Evolutionary conservation across 92 coral and sea anemone species (phyloP).

Genomic region (Montipora capitata): DNA sequence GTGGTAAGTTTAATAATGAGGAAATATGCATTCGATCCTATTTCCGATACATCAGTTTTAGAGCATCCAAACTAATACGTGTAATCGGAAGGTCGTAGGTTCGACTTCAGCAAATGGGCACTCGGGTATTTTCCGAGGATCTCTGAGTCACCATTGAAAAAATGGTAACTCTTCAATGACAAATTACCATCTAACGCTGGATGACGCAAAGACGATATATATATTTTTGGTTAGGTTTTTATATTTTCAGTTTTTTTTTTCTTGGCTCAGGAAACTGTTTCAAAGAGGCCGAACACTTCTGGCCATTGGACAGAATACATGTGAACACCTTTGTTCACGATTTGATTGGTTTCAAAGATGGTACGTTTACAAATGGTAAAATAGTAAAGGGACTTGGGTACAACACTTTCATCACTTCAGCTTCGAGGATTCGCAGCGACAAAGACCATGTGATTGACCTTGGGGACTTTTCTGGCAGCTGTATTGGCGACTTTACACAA

Average conservation of each 20-base stretch:
- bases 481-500: constrained; percentile 68
- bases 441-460: constrained; percentile 36
- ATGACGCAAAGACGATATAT: no score
- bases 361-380: not conserved
- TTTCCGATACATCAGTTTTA: no score
- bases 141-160: no score
- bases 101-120: no score
- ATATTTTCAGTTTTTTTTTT: not conserved
- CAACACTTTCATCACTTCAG: constrained; percentile 40
- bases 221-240: no score
- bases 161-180: no score
- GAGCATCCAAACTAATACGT: no score
- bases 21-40: no score
- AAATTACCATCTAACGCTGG: no score
- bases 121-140: no score
- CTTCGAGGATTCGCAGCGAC: constrained; percentile 27
- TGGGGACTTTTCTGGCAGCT: constrained; percentile 77
- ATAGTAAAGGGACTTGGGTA: not conserved
- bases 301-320: constrained; percentile 86
- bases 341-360: constrained; percentile 77
- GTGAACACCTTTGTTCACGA: constrained; percentile 70
- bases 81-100: no score
- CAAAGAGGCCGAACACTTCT: constrained; percentile 87
- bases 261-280: constrained; percentile 78
- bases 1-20: no score